phyloP scores from a whole-genome alignment of 2,113 vertebrate genomes.

The Austrofundulus limnaeus region DNA sequence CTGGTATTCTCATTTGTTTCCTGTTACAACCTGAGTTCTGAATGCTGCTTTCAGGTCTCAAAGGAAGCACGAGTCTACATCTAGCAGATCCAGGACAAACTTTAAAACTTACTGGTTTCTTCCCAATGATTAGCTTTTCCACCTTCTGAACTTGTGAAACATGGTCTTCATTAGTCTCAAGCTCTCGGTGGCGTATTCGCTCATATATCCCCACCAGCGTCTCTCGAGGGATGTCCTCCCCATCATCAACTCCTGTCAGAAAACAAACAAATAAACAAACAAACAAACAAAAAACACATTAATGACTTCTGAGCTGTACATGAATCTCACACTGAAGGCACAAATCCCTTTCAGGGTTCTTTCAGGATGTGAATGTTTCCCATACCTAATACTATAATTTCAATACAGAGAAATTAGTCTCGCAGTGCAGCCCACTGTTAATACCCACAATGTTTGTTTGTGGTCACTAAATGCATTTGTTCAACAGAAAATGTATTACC shows the following conservation, averaged over 20 bases:
- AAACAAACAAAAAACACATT: constrained; percentile 30
- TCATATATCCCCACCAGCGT: constrained; percentile 96
- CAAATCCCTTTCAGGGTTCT: constrained; percentile 37
- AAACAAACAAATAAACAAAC: too few relatives aligned
- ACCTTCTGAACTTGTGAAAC: constrained; percentile 98
- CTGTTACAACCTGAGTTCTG: too few relatives aligned
- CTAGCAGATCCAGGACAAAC: constrained; percentile 4
- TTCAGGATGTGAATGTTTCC: constrained; percentile 19
- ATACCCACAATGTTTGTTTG: constrained; percentile 50
- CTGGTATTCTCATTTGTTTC: too few relatives aligned
- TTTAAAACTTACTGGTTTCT: constrained; percentile 87
- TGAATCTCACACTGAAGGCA: constrained; percentile 13
- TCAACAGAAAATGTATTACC: constrained; percentile 7
- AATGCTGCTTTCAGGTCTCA: neutral
- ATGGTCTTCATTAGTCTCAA: constrained; percentile 96
- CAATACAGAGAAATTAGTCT: constrained; percentile 54
- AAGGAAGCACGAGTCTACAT: too few relatives aligned
- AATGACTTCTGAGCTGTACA: constrained; percentile 20
- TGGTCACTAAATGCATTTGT: constrained; percentile 34
- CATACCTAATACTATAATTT: constrained; percentile 49
- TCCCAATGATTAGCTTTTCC: constrained; percentile 96
- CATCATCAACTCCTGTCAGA: constrained; percentile 90
- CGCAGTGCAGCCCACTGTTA: constrained; percentile 43
- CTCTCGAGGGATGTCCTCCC: constrained; percentile 94
- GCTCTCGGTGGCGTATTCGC: constrained; percentile 92